Base-by-base conservation (phyloP, 1,140 invertebrate species). In the Lethrus apterus region DNA sequence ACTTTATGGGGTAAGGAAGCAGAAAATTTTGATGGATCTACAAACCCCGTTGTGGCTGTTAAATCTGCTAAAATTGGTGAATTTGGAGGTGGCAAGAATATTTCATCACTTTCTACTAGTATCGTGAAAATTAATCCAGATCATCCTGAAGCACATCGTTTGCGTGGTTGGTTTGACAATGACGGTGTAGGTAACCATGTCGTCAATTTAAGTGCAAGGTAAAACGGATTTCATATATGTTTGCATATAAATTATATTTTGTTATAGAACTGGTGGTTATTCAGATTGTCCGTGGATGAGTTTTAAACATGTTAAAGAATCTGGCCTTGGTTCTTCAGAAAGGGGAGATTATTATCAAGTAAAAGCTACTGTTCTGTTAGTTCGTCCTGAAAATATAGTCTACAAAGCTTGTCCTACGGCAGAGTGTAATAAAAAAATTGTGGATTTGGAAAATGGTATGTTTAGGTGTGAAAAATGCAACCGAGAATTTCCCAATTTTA, bases 391-490 rank as follows among this genome's bases (percentile, higher is more conserved):
- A 50, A 93, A 89, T 63, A 75, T 82, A 19, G 66, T 93, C 31
- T 98, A 98, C 63, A 84, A 91, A 70, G 83, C 91, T 1, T 98
- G 94, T 59, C 87, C 92, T 0, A 73, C 75, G 43, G 76, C 83
- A 8, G 76, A 79, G 29, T 98, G 93, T 65, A 94, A 95, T 59
- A 98, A 97, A 62, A 98, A 98, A 68, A 78, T 91, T 1, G 70
- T 94, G 18, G 93, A 97, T 70, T 76, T 84, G 61, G 79, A 84
- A 32, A 92, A 93, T 65, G 89, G 86, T 4, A 73, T 83, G 54
- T 98, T 82, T 64, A 76, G 90, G 48, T 99, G 96, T 67, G 95
- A 98, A 65, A 97, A 97, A 67, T 99, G 95, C 66, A 78, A 84
- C 51, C 73, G 78, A 33, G 86, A 90, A 47, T 89, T 78, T 63